phyloP scores from a whole-genome alignment of 2,888 invertebrate genomes.

The Conus canariensis region DNA sequence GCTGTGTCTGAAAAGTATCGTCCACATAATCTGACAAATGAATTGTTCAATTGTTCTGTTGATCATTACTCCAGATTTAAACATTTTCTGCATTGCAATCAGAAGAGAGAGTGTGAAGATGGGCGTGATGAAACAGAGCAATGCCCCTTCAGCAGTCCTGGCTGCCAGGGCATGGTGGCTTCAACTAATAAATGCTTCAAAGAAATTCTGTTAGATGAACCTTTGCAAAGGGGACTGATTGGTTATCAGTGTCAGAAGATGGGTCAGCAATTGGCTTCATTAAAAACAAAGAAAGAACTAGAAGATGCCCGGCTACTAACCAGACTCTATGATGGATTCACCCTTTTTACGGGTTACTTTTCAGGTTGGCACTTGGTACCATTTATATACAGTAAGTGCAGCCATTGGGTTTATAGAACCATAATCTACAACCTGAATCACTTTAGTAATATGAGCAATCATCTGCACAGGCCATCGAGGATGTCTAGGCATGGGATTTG shows the following conservation, averaged over 20 bases:
- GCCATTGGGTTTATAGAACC: not conserved
- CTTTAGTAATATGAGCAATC: not conserved
- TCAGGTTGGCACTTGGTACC: not conserved
- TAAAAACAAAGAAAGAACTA: not conserved
- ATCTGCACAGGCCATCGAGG: too few relatives aligned
- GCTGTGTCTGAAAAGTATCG: not conserved
- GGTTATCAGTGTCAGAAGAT: not conserved
- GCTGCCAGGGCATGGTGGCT: not conserved
- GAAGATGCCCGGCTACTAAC: too few relatives aligned
- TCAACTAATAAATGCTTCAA: not conserved
- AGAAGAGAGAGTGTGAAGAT: conserved; percentile 12
- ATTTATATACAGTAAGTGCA: not conserved
- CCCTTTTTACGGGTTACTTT: not conserved
- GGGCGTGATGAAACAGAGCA: conserved; percentile 15
- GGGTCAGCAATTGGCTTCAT: not conserved
- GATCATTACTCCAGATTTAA: too few relatives aligned
- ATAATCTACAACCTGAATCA: not conserved
- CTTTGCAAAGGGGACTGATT: not conserved
- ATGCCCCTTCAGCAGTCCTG: conserved; percentile 7
- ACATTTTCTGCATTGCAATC: conserved; percentile 5
- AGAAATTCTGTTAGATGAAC: not conserved
- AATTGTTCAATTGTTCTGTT: not conserved
- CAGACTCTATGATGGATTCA: not conserved
- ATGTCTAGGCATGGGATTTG: too few relatives aligned
- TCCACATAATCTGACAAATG: not conserved